Conservation (phyloP, 2,888 invertebrate genomes). For the Apotomis capreana region DNA sequence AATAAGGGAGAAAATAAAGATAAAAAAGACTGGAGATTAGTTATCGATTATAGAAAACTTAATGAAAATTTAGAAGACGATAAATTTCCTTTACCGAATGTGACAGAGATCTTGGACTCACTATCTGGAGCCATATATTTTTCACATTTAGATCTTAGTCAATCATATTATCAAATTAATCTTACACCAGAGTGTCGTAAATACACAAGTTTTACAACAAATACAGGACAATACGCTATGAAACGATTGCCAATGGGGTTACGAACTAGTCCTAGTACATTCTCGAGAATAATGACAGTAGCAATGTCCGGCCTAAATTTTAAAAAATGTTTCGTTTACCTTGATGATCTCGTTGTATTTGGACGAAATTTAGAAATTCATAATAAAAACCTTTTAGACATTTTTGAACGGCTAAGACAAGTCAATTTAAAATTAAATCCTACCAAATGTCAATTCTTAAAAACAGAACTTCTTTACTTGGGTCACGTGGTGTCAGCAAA, state of each 20-base stretch:
- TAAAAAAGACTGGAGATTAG: conserved; percentile 9
- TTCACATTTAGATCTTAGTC: conserved; percentile 4
- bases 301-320: conserved; percentile 6
- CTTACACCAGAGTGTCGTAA: conserved; percentile 2
- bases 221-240: conserved; percentile 1
- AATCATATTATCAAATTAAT: conserved; percentile 11
- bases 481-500: conserved; percentile 17
- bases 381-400: conserved; percentile 1
- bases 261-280: conserved; percentile 2
- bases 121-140: conserved; percentile 7
- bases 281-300: conserved; percentile 7
- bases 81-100: neutral
- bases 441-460: neutral
- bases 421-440: neutral
- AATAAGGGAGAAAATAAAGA: neutral
- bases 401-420: neutral
- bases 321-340: neutral
- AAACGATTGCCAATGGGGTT: conserved; percentile 3
- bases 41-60: neutral
- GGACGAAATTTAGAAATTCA: neutral
- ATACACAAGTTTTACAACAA: conserved; percentile 1
- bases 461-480: conserved; percentile 14
- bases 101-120: conserved; percentile 2
- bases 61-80: neutral
- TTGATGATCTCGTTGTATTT: neutral